Evolutionary conservation across 2,797 vertebrate species (phyloP), one percentile per base, ranked within the genome.

Genomic region (Meda fulgida): DNA sequence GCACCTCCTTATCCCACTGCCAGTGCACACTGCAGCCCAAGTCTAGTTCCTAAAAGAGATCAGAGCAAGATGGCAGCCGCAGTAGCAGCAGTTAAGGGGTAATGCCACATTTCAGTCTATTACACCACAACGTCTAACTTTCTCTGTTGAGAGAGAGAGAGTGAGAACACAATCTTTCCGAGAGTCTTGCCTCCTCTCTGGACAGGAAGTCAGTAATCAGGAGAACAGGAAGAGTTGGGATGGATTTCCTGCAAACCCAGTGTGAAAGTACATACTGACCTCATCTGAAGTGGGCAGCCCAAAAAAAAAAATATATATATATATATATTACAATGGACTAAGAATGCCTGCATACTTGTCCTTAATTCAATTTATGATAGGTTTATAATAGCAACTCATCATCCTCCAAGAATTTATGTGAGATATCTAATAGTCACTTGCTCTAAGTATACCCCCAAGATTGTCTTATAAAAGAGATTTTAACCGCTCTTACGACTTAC

Each of bases 201-300:
- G 89, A 93, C 94, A 96, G 95, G 95, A 96, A 94, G 92, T 90
- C 93, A 93, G 95, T 94, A 95, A 94, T 95, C 93, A 94, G 92
- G 92, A 93, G 94, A 94, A 93, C 93, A 96, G 95, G 95, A 94
- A 94, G 93, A 89, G 90, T 90, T 81, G 92, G 93, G 94, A 93
- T 94, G 93, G 93, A 95, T 93, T 95, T 95, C 95, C 93, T 94
- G 94, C 88, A 90, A 86, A 51, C 90, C 88, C 92, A 91, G 92
- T 92, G 92, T 92, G 94, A 94, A 89, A 94, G 94, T 85, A 92
- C 89, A 91, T 89, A 88, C 86, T 78, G 87, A 81, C 84, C 87
- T 80, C 87, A 51, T 84, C 80, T 92, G 92, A 91, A 90, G 89
- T 78, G 84, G 67, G 29, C 60, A 77, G 70, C 79, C 77, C 85